A percentile compares a stretch with the other conserved stretches of the same genome.
phyloP scores from a whole-genome alignment of 2,888 invertebrate species.

The Mylabris sibirica region DNA sequence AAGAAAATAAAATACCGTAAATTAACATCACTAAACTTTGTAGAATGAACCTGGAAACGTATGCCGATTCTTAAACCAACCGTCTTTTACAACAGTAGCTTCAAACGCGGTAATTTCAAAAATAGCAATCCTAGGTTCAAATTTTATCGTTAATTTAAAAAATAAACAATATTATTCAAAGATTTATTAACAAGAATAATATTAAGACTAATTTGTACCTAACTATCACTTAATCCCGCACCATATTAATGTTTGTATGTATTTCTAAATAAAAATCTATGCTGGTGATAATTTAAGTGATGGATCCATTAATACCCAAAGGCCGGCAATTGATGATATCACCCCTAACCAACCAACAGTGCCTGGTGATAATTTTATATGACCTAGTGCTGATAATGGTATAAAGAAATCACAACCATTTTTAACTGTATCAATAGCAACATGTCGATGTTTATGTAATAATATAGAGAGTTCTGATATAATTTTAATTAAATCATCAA shows the following conservation, averaged over 20 bases:
- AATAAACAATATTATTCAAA: too few relatives aligned
- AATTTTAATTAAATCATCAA: constrained; percentile 43
- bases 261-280: constrained; percentile 27
- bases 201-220: neutral
- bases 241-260: neutral
- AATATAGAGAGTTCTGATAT: constrained; percentile 44
- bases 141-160: too few relatives aligned
- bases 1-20: too few relatives aligned
- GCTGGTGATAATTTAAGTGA: constrained; percentile 76
- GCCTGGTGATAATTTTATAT: constrained; percentile 78
- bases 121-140: too few relatives aligned
- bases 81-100: too few relatives aligned
- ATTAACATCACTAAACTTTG: too few relatives aligned
- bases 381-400: constrained; percentile 82
- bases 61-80: too few relatives aligned
- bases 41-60: too few relatives aligned
- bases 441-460: constrained; percentile 66
- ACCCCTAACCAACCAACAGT: constrained; percentile 80
- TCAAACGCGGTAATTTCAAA: neutral
- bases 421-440: constrained; percentile 83
- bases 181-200: neutral
- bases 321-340: constrained; percentile 81
- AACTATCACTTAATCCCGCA: constrained; percentile 1
- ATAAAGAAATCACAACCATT: constrained; percentile 89
- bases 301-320: constrained; percentile 80